Conservation (phyloP, 2,113 vertebrate species). For the Anolis carolinensis region DNA sequence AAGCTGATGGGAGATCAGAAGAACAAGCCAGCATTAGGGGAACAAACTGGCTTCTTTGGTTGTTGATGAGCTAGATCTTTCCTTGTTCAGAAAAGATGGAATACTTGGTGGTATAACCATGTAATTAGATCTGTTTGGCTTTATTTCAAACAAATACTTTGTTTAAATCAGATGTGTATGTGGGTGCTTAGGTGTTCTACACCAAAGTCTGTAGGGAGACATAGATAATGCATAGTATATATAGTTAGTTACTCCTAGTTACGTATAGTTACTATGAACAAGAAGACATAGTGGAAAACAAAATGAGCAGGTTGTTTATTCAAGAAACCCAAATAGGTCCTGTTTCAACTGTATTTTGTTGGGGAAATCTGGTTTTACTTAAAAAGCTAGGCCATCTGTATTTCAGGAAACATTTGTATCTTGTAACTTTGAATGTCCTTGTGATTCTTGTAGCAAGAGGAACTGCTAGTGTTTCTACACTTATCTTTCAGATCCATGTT, state of each 20-base stretch:
- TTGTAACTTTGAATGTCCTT: not conserved
- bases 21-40: not conserved
- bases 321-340: not conserved
- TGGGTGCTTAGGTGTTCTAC: not conserved
- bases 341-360: not conserved
- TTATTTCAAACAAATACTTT: not conserved
- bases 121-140: not conserved
- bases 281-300: not conserved
- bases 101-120: not conserved
- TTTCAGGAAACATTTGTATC: constrained; percentile 9
- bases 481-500: not conserved
- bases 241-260: too few relatives aligned
- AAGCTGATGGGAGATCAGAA: not conserved
- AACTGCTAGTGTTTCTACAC: not conserved
- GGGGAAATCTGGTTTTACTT: not conserved
- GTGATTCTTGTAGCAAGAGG: not conserved
- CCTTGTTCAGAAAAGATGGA: not conserved
- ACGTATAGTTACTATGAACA: not conserved
- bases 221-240: not conserved
- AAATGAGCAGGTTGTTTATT: not conserved
- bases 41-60: not conserved
- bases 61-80: not conserved
- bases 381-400: not conserved
- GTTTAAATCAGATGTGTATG: not conserved
- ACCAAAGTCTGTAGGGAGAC: not conserved